Conservation (phyloP, 2,888 invertebrate species). For the Epirrhoe alternata region DNA sequence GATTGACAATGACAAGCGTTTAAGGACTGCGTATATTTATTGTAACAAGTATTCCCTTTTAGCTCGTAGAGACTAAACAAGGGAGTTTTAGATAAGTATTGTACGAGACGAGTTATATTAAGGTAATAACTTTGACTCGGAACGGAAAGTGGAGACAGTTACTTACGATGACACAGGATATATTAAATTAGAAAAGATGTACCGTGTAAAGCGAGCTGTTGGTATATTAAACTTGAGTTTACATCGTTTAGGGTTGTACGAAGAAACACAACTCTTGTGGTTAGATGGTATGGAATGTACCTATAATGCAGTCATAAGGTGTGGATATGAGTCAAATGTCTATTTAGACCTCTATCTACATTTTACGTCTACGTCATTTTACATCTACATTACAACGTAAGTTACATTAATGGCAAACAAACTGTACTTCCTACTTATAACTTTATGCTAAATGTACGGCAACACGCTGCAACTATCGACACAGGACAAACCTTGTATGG, state of each 20-base stretch:
- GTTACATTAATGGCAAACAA: no score
- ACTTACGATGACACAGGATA: constrained; percentile 65
- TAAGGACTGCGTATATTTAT: constrained; percentile 80
- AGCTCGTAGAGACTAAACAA: constrained; percentile 78
- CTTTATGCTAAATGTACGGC: no score
- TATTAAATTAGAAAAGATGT: constrained; percentile 71
- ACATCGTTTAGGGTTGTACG: constrained; percentile 18
- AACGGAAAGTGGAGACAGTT: constrained; percentile 63
- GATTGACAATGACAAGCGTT: constrained; percentile 84
- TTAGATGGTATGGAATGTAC: neutral
- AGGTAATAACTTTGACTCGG: constrained; percentile 71
- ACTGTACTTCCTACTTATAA: no score
- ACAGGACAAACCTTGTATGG: no score
- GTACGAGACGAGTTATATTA: constrained; percentile 69
- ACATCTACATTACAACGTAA: no score
- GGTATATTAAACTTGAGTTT: constrained; percentile 32
- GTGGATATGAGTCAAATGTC: no score
- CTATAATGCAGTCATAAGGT: neutral
- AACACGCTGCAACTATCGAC: no score
- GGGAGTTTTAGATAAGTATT: constrained; percentile 80
- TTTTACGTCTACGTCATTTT: no score
- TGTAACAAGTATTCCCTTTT: constrained; percentile 83
- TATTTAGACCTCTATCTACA: no score
- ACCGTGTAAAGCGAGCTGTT: constrained; percentile 30
- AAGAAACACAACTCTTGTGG: constrained; percentile 9